A percentile compares a stretch with the other conserved stretches of the same genome.
phyloP scores from a whole-genome alignment of 1,140 invertebrate species.

The Papilio dardanus region DNA sequence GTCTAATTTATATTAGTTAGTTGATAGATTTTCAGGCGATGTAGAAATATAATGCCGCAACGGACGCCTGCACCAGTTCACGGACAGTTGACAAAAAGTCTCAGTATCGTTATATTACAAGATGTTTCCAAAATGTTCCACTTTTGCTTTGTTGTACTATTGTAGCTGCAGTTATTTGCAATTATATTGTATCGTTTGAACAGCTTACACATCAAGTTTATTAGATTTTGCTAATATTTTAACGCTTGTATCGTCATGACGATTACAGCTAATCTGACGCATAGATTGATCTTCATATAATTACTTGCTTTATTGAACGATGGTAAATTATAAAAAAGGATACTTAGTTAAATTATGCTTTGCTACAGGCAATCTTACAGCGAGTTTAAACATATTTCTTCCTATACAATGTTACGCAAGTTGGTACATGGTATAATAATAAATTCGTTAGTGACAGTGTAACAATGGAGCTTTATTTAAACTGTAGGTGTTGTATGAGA shows the following conservation, averaged over 20 bases:
- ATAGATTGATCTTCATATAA: no score
- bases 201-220: neutral
- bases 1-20: slow-evolving; percentile 25
- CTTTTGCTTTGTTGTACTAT: slow-evolving; percentile 16
- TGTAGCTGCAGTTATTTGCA: neutral
- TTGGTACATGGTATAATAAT: slow-evolving; percentile 11
- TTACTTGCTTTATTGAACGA: no score
- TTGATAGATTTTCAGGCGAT: slow-evolving; percentile 23
- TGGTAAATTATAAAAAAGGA: no score
- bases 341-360: no score
- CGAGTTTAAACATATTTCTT: no score
- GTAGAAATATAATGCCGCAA: slow-evolving; percentile 23
- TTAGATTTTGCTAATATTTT: neutral
- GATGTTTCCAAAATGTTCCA: slow-evolving; percentile 24
- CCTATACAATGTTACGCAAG: neutral
- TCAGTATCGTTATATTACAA: slow-evolving; percentile 7
- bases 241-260: neutral
- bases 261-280: neutral
- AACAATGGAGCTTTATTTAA: slow-evolving; percentile 35
- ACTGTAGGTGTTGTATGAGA: slow-evolving; percentile 46
- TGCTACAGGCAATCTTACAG: no score
- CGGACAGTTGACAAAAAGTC: slow-evolving; percentile 16
- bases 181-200: neutral
- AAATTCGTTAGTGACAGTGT: slow-evolving; percentile 22
- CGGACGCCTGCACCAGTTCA: slow-evolving; percentile 18